Evolutionary conservation across 2,797 vertebrate genomes (phyloP).

Genomic region (Pteropus rufus): DNA sequence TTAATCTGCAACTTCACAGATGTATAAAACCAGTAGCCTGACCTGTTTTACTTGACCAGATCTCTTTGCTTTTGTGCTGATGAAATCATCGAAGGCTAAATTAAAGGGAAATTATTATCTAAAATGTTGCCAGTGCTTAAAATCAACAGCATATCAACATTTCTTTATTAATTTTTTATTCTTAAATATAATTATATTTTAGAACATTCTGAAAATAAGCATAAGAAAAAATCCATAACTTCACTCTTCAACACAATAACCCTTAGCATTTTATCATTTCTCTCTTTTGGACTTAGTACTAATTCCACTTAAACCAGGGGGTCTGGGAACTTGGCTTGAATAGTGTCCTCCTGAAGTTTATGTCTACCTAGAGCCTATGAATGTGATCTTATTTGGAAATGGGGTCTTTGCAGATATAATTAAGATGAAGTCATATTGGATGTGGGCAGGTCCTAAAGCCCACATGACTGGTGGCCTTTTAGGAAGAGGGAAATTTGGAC

Average conservation of each 20-base stretch:
- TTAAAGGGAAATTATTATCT: not conserved
- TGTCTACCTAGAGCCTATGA: not conserved
- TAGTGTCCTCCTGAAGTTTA: not conserved
- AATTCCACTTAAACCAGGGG: not conserved
- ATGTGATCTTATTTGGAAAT: not conserved
- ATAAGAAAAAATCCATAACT: not conserved
- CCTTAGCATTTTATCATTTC: not conserved
- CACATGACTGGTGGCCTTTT: not conserved
- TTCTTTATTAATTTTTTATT: not conserved
- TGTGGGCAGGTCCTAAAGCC: not conserved
- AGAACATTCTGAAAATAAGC: not conserved
- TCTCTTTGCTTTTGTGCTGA: not conserved
- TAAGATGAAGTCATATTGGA: not conserved
- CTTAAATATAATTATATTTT: not conserved
- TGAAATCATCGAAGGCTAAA: not conserved
- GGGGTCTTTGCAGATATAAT: not conserved
- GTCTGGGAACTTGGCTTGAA: not conserved
- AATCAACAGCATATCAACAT: not conserved
- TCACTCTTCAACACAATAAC: not conserved
- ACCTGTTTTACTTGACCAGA: not conserved
- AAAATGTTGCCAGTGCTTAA: not conserved
- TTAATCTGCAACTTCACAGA: not conserved
- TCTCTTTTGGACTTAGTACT: not conserved
- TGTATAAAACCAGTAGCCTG: not conserved
- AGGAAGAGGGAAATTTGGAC: not conserved